Percentiles rank a stretch among this genome's conserved stretches.
Evolutionary conservation across 1,140 invertebrate genomes (phyloP).

Genomic region (Nasonia giraulti): DNA sequence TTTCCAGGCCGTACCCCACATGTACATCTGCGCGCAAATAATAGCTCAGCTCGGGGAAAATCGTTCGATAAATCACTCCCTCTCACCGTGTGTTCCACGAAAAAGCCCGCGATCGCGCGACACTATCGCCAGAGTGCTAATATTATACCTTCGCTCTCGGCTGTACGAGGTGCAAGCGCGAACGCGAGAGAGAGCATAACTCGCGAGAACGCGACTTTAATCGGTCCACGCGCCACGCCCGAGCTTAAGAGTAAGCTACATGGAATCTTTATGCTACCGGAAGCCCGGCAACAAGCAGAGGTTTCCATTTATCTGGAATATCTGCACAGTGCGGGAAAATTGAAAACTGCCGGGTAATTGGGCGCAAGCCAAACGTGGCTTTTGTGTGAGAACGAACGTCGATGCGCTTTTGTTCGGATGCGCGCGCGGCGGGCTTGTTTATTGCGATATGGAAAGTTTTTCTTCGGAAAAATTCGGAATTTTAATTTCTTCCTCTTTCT

Average conservation of each 20-base stretch:
- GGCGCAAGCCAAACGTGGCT: neutral
- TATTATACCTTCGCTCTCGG: neutral
- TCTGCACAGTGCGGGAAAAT: neutral
- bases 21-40: too few relatives aligned
- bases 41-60: too few relatives aligned
- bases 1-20: neutral
- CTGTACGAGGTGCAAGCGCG: neutral
- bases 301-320: constrained; percentile 29
- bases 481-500: too few relatives aligned
- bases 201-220: constrained; percentile 25
- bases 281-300: neutral
- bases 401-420: neutral
- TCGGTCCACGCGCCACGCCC: constrained; percentile 24
- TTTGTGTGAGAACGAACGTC: neutral
- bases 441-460: neutral
- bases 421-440: neutral
- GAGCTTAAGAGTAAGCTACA: neutral
- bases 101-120: too few relatives aligned
- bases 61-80: too few relatives aligned
- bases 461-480: too few relatives aligned
- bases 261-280: constrained; percentile 17
- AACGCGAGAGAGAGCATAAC: neutral
- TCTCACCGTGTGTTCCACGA: too few relatives aligned
- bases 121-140: neutral
- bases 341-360: neutral